A percentile compares a stretch with the other conserved stretches of the same genome.
Evolutionary conservation across 2,113 vertebrate genomes (phyloP).

Genomic region (Petrocephalus microphthalmus): DNA sequence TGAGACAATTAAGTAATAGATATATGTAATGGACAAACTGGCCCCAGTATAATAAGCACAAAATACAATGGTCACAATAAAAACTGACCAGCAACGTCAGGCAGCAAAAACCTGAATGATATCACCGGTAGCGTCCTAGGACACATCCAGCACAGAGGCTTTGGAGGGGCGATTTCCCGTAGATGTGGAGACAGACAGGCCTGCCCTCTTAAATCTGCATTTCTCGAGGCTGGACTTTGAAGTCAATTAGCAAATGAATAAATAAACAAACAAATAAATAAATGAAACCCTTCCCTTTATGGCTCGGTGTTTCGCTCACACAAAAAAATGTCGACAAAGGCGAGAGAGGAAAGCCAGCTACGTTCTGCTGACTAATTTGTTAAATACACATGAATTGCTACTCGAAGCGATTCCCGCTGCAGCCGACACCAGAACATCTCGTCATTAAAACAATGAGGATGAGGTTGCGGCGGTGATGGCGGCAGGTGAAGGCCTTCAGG

Average conservation of each 20-base stretch:
- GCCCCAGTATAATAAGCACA: neutral
- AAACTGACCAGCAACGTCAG: neutral
- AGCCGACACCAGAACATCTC: neutral
- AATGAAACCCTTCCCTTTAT: neutral
- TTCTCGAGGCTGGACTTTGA: neutral
- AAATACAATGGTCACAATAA: neutral
- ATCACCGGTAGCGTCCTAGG: neutral
- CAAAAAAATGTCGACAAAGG: neutral
- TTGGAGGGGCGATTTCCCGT: neutral
- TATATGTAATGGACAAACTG: neutral
- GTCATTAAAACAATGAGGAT: constrained; percentile 9
- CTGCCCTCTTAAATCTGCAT: neutral
- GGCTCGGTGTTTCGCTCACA: neutral
- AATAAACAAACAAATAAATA: neutral
- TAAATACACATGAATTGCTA: neutral
- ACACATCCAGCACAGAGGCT: neutral
- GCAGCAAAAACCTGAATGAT: neutral
- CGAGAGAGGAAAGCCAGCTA: neutral
- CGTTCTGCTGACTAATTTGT: neutral
- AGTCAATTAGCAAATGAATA: neutral
- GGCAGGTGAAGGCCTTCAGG: constrained; percentile 14
- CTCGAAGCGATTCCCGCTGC: neutral
- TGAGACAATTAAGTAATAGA: neutral
- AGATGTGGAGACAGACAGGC: neutral
- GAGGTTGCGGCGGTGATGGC: neutral